Evolutionary conservation across 2,113 vertebrate genomes (phyloP).

Genomic region (Mus musculus): DNA sequence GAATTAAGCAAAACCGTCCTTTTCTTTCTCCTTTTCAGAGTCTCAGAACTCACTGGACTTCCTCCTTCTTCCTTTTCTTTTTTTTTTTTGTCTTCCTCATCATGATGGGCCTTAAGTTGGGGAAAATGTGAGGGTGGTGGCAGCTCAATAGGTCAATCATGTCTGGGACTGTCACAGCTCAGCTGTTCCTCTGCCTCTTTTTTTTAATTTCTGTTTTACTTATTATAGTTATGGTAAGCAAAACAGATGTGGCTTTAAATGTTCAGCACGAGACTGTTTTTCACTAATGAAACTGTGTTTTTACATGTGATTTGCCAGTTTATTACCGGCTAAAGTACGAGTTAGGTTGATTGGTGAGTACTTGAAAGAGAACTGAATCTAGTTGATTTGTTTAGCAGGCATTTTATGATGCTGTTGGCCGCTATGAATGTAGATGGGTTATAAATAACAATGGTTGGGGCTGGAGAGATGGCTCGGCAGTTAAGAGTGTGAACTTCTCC

Average conservation of each 20-base stretch:
- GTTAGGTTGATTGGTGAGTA: background rate
- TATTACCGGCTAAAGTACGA: conserved; percentile 52
- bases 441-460: conserved; percentile 4
- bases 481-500: background rate
- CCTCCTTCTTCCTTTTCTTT: conserved; percentile 48
- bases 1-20: conserved; percentile 60
- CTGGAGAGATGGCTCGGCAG: background rate
- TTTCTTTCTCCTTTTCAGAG: conserved; percentile 60
- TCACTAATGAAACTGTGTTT: background rate
- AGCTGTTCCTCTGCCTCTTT: conserved; percentile 31
- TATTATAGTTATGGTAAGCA: background rate
- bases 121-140: background rate
- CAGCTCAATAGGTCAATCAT: background rate
- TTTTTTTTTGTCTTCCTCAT: background rate
- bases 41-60: conserved; percentile 58
- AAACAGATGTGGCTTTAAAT: conserved; percentile 48
- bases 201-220: conserved; percentile 62
- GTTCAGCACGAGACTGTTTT: conserved; percentile 13
- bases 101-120: background rate
- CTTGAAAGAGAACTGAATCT: conserved; percentile 28
- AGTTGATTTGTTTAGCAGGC: conserved; percentile 37
- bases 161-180: background rate
- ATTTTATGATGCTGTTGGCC: conserved; percentile 22
- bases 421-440: background rate
- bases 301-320: conserved; percentile 1